Base-by-base conservation (phyloP, 2,113 vertebrate genomes). In the Charadrius vociferus region DNA sequence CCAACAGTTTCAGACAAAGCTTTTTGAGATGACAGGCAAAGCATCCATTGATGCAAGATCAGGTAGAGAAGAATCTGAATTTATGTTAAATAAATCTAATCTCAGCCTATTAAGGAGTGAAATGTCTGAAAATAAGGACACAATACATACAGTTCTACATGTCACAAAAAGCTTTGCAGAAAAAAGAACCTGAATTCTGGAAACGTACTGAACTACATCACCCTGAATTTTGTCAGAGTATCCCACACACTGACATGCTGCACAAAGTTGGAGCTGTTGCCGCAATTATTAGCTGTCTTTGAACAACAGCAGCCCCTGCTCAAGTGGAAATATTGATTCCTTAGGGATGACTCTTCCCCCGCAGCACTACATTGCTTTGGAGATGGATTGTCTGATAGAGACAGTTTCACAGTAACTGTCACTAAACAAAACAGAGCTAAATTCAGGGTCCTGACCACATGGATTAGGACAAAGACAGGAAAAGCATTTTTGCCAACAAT, bases 311-410 rank as follows among this genome's bases (percentile, higher is more conserved):
- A 93, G 77, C 14, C 22, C 36, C 58, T 75, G 43, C 34, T 86
- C 73, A 81, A 89, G 53, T 82, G 83, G 77, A 93, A 93, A 75
- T 91, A 96, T 11, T 26, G 62, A 95, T 86, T 95, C 84, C 81
- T 73, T 21, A 32, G 37, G 52, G 77, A 72, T 41, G 68, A 56
- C 34, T 71, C 72, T 79, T 87, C 18, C 34, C 56, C 27, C 29
- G 8, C 24, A 81, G 61, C 61, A 37, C 36, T 30, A 32, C 13
- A 18, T 43, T 63, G 53, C 67, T 93, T 71, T 67, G 19, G 65
- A 92, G 72, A 92, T 81, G 26, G 73, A 92, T 79, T 75, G 81
- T 14, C 56, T 41, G 30, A 6, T 1, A 86, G 50, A 67, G 52
- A 56, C 32, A 65, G 81, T 53, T 92, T 86, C 83, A 84, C 47